Base-by-base conservation (phyloP, 2,113 vertebrate species). In the Circaetus cinerascens region DNA sequence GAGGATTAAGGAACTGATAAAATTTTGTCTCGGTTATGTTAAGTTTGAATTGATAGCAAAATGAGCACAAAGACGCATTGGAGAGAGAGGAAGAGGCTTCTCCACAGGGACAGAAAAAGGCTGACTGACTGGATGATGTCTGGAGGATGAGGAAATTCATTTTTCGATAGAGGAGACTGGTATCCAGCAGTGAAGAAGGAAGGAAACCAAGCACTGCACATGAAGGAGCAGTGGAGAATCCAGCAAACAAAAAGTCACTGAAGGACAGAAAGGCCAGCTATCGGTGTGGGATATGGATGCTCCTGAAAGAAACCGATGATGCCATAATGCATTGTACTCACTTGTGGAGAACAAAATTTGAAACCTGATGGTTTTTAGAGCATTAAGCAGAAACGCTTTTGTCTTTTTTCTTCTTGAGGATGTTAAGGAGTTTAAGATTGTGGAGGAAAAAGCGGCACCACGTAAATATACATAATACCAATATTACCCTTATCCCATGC, bases 401-500 rank as follows among this genome's bases (percentile, higher is more conserved):
- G 38, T 38, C 26, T 71, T 20, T 73, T 43, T 81, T 46, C 36
- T 78, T 46, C 43, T 71, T 72, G 41, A 67, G 38, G 30, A 26
- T 38, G 69, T 60, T n/a, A 43, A 64, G 22, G 59, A 69, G 19
- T 38, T 91, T 51, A 48, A 78, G 84, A 51, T 55, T 36, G 27
- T 36, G 17, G 50, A 77, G 43, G 27, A 20, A 25, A 25, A 50
- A n/a, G 32, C 30, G 18, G 45, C 50, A 69, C 27, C 15, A 12
- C 0, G 0, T 64, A 40, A 75, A 46, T 27, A 5, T 3, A 29
- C 0, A 0, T 9, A 50, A 76, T 18, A 29, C 12, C 29, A 30
- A 1, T 57, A 7, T 34, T 30, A 4, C 13, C 12, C 5, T 60
- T 46, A 56, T 18, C 38, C 30, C 15, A 2, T n/a, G 62, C n/a